Evolutionary conservation across 2,113 vertebrate species (phyloP).

Genomic region (Bos javanicus): DNA sequence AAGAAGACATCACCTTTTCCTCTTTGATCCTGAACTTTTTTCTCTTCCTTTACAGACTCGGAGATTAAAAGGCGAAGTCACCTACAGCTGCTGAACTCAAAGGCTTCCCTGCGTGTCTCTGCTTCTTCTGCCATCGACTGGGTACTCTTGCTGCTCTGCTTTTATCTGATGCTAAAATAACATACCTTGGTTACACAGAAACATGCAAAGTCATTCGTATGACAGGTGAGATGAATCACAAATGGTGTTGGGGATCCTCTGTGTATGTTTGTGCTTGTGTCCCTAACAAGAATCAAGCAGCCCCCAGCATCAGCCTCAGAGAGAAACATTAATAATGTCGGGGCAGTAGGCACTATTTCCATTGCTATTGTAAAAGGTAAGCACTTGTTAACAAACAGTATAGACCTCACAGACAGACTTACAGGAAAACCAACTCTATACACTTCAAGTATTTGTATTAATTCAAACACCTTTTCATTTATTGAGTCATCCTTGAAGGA

Average conservation of each 20-base stretch:
- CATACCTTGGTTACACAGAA: neutral
- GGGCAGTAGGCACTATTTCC: neutral
- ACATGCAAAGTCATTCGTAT: neutral
- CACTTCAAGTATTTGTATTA: neutral
- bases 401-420: neutral
- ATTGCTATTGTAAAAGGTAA: neutral
- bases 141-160: slow-evolving; percentile 60
- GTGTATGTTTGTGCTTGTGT: neutral
- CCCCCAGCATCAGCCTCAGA: neutral
- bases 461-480: slow-evolving; percentile 8
- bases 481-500: neutral
- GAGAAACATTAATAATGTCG: neutral
- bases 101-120: neutral
- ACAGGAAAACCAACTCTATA: neutral
- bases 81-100: slow-evolving; percentile 72
- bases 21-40: neutral
- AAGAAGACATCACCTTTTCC: neutral
- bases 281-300: neutral
- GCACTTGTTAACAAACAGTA: neutral
- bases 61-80: slow-evolving; percentile 63
- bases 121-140: slow-evolving; percentile 43
- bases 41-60: slow-evolving; percentile 66
- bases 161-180: slow-evolving; percentile 61
- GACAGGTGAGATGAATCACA: slow-evolving; percentile 64
- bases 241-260: neutral